Evolutionary conservation across 92 coral and sea anemone species (phyloP).

Genomic region (Umimayanthus chanpuru): DNA sequence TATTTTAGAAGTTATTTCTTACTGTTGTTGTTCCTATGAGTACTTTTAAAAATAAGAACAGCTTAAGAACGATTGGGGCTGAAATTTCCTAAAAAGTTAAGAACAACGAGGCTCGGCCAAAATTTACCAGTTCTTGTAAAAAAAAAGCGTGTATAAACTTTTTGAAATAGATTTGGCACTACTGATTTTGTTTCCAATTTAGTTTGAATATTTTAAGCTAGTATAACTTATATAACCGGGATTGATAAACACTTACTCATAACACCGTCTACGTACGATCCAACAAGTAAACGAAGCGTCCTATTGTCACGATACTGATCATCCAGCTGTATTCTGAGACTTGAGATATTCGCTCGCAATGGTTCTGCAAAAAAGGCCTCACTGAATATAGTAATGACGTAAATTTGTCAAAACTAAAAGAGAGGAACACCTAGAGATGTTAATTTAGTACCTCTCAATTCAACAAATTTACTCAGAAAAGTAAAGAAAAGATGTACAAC

Average conservation of each 20-base stretch:
- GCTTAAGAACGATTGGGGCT: too few species aligned
- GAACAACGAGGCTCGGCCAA: too few species aligned
- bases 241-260: slow-evolving; percentile 3
- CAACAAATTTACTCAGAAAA: not conserved
- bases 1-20: too few species aligned
- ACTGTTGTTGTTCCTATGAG: too few species aligned
- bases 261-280: slow-evolving; percentile 21
- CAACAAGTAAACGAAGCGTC: slow-evolving; percentile 22
- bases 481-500: not conserved
- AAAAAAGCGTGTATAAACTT: too few species aligned
- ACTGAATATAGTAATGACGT: not conserved
- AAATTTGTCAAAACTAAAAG: not conserved
- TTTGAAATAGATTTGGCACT: too few species aligned
- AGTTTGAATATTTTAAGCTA: too few species aligned
- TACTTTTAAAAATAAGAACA: too few species aligned
- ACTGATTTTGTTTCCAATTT: too few species aligned
- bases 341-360: slow-evolving; percentile 22
- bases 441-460: not conserved
- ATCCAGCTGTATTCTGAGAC: not conserved
- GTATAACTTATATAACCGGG: not conserved
- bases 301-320: slow-evolving; percentile 20
- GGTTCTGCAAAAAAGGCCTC: slow-evolving; percentile 7
- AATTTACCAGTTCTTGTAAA: too few species aligned
- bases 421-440: not conserved
- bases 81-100: too few species aligned